These are phyloP conservation scores for Sprattus sprattus DNA, from an alignment of 2,113 vertebrate species.

Conservation along the genomic window DNA sequence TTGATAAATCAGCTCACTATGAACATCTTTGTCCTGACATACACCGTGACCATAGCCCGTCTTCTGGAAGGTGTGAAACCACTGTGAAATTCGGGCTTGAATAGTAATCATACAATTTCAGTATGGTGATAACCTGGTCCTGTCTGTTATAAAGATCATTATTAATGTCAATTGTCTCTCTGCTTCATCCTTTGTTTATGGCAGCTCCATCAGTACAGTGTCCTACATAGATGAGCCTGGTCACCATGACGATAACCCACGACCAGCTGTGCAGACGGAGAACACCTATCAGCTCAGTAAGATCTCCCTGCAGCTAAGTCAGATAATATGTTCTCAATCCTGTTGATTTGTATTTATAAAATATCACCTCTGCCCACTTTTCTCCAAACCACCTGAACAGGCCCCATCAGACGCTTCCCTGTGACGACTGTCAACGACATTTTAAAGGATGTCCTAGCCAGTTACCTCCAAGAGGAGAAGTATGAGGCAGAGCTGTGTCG, in stretches of 20 bases:
- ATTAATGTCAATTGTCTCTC: background rate
- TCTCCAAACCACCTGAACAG: constrained; percentile 58
- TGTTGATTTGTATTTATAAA: background rate
- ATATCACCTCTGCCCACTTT: background rate
- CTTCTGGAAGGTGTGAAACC: too few relatives aligned
- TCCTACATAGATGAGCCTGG: constrained; percentile 74
- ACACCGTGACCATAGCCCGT: background rate
- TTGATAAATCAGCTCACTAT: background rate
- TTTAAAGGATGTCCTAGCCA: constrained; percentile 81
- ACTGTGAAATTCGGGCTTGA: too few relatives aligned
- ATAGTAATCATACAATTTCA: too few relatives aligned
- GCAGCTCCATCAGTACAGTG: constrained; percentile 74
- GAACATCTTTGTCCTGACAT: background rate
- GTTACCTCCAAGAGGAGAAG: constrained; percentile 74
- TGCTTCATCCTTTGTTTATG: constrained; percentile 24
- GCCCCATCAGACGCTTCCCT: constrained; percentile 74
- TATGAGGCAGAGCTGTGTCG: constrained; percentile 82
- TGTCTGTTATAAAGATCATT: background rate
- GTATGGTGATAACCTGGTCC: too few relatives aligned
- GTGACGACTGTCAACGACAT: constrained; percentile 71
- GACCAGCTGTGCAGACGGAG: constrained; percentile 64
- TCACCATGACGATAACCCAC: constrained; percentile 67
- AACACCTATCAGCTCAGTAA: constrained; percentile 83
- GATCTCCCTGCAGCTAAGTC: background rate
- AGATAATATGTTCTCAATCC: background rate